Percentiles rank a stretch among this genome's conserved stretches.
These are phyloP conservation scores for Seladonia tumulorum DNA, from an alignment of 2,888 invertebrate genomes.

Conservation along the genomic window DNA sequence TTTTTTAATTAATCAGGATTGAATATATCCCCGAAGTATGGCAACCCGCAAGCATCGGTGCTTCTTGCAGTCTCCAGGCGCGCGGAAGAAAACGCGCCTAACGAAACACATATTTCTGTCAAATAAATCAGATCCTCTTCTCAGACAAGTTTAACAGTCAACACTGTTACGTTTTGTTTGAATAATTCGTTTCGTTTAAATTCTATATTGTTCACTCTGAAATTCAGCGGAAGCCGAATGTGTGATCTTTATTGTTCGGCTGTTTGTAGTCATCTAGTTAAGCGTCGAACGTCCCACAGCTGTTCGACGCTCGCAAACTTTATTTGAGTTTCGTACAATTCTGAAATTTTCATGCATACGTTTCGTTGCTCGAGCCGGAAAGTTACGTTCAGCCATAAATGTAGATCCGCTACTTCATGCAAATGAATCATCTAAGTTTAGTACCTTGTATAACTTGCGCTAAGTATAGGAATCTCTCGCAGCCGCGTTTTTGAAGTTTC, in stretches of 20 bases:
- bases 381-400: conserved; percentile 21
- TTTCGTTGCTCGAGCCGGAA: conserved; percentile 14
- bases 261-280: background rate
- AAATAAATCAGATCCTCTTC: background rate
- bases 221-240: background rate
- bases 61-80: background rate
- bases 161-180: background rate
- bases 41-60: background rate
- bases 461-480: conserved; percentile 37
- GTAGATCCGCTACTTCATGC: conserved; percentile 22
- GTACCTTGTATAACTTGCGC: conserved; percentile 32
- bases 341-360: conserved; percentile 22
- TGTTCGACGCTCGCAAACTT: conserved; percentile 17
- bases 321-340: conserved; percentile 1
- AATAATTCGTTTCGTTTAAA: background rate
- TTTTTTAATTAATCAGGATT: background rate
- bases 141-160: background rate
- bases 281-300: too few relatives aligned
- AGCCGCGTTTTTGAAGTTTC: conserved; percentile 41
- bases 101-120: background rate
- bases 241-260: background rate
- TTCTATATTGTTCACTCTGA: background rate
- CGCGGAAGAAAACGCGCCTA: background rate
- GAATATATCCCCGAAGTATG: background rate
- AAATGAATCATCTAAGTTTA: conserved; percentile 45